phyloP scores from a whole-genome alignment of 2,888 invertebrate genomes.

The Dichetophora obliterata region DNA sequence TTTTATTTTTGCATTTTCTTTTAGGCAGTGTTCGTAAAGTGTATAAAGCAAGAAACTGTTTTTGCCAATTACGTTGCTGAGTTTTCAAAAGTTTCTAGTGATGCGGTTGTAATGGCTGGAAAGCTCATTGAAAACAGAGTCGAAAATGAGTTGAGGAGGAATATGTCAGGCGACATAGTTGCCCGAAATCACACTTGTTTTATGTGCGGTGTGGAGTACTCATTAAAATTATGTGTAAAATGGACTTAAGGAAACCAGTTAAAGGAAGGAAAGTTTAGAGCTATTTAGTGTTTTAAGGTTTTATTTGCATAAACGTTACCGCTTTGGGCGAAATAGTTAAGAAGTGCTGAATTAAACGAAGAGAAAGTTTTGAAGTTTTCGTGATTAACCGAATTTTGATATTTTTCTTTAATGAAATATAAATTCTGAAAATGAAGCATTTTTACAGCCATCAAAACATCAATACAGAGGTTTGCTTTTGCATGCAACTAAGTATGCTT shows the following conservation, averaged over 20 bases:
- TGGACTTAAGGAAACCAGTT: background rate
- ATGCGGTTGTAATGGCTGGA: constrained; percentile 18
- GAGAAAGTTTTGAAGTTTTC: no score
- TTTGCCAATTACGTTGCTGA: constrained; percentile 14
- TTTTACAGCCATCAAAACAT: no score
- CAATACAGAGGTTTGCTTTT: no score
- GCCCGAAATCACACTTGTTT: background rate
- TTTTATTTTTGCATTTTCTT: background rate
- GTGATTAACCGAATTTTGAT: no score
- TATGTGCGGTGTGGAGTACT: background rate
- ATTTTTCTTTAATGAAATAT: no score
- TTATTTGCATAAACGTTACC: no score
- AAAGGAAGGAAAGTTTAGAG: background rate
- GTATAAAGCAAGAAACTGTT: constrained; percentile 31
- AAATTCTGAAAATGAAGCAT: no score
- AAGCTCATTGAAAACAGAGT: constrained; percentile 2
- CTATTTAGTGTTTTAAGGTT: no score
- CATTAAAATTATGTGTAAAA: background rate
- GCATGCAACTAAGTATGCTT: no score
- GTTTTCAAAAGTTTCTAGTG: background rate
- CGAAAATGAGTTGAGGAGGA: background rate
- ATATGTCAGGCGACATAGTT: no score
- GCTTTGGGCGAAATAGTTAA: no score
- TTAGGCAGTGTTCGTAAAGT: background rate
- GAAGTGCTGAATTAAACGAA: no score